Evolutionary conservation across 1,140 invertebrate genomes (phyloP).

Genomic region (Polypedilum vanderplanki): DNA sequence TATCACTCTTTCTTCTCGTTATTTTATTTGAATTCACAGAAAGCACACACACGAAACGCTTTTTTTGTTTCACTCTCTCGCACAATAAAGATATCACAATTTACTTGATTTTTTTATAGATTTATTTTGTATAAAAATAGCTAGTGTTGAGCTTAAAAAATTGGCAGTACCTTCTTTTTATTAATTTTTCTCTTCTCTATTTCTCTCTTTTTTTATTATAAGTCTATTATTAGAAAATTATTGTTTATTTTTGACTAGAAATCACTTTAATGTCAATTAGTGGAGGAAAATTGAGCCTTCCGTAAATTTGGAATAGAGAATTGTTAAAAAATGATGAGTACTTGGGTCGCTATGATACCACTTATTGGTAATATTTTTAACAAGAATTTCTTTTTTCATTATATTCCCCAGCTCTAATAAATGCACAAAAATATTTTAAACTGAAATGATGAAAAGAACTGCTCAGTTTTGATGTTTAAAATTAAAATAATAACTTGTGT

Average conservation of each 20-base stretch:
- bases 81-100: constrained; percentile 10
- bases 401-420: background rate
- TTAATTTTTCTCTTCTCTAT: background rate
- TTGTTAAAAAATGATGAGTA: background rate
- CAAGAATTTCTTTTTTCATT: background rate
- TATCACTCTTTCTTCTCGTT: background rate
- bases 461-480: too few relatives aligned
- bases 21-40: background rate
- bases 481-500: too few relatives aligned
- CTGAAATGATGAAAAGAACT: background rate
- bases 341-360: background rate
- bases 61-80: background rate
- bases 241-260: constrained; percentile 2
- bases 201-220: background rate
- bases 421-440: background rate
- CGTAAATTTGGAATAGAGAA: background rate
- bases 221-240: background rate
- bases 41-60: background rate
- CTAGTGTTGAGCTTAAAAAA: background rate
- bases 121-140: background rate
- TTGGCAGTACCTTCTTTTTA: background rate
- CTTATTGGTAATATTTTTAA: background rate
- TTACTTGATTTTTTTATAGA: background rate
- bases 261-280: background rate
- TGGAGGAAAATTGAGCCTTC: background rate